phyloP scores from a whole-genome alignment of 2,888 invertebrate species.

The Trachelus tabidus region DNA sequence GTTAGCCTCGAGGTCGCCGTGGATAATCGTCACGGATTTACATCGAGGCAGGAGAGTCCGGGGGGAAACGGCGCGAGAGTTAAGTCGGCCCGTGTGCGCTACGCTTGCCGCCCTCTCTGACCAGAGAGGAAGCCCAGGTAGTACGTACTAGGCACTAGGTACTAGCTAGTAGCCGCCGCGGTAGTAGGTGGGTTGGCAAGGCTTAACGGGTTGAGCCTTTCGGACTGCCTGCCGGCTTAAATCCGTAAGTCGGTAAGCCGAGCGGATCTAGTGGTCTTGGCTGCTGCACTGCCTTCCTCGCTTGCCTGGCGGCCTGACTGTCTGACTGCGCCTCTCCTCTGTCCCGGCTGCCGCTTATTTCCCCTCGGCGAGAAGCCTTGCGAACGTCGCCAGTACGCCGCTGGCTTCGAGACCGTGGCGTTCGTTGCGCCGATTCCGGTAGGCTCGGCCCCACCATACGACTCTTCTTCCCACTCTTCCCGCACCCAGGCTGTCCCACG shows the following conservation, averaged over 20 bases:
- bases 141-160: constrained; percentile 38
- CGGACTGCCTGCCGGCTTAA: constrained; percentile 64
- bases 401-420: constrained; percentile 14
- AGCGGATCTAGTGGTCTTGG: constrained; percentile 62
- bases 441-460: constrained; percentile 27
- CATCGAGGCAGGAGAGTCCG: constrained; percentile 17
- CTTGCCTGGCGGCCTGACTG: constrained; percentile 59
- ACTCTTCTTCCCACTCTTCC: constrained; percentile 55
- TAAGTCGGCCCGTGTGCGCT: not conserved
- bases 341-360: constrained; percentile 51
- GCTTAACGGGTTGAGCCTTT: constrained; percentile 63
- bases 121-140: constrained; percentile 26
- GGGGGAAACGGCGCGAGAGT: constrained; percentile 4
- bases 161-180: constrained; percentile 10
- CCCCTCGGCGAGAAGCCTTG: constrained; percentile 27
- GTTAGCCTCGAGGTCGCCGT: not conserved
- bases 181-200: constrained; percentile 27
- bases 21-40: constrained; percentile 11
- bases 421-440: constrained; percentile 35
- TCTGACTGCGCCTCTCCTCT: constrained; percentile 58
- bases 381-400: constrained; percentile 13
- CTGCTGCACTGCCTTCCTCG: constrained; percentile 46
- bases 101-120: constrained; percentile 2
- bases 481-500: not conserved
- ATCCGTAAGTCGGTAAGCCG: constrained; percentile 64